Base-by-base conservation (phyloP, 1,140 invertebrate species). In the Xylocopa sonorina region DNA sequence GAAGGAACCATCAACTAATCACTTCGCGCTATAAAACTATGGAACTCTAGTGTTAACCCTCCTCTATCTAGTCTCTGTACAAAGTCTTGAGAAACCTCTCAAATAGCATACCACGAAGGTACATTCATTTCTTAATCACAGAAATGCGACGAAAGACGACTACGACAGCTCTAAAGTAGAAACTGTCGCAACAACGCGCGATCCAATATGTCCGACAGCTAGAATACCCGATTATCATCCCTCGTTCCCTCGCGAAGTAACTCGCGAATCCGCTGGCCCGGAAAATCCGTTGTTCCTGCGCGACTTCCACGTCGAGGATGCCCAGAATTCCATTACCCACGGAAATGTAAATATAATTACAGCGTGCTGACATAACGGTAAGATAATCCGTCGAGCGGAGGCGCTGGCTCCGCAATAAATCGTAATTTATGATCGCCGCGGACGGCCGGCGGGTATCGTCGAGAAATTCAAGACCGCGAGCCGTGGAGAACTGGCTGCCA, bases 321-420 rank as follows among this genome's bases (percentile, higher is more conserved):
- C 24, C 62, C 51, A 63, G 74, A 88, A 88, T 90, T 89, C 83
- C 86, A 88, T 89, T 86, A 86, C 80, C 78, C 62, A 14, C 83
- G 86, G 83, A 90, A 90, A 91, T 91, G 89, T 91, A 91, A 92
- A 92, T 91, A 92, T 90, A 90, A 92, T 92, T 91, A 90, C 89
- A 86, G 84, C 84, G 88, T 73, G 91, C 89, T 91, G 91, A 92
- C 90, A 91, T 90, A 92, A 92, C 90, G 82, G 90, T 87, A 88
- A 91, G 91, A 91, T 92, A 92, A 92, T 91, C 89, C 89, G 88
- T 88, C 84, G 87, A 88, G 87, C 86, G 88, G 87, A 92, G 90
- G 89, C 91, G 88, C 89, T 90, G 87, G 83, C 90, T 89, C 84
- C 78, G 90, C 88, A 91, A 92, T 92, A 91, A 92, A 91, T 91